Conservation (phyloP, 2,113 vertebrate genomes). For the Channa argus region DNA sequence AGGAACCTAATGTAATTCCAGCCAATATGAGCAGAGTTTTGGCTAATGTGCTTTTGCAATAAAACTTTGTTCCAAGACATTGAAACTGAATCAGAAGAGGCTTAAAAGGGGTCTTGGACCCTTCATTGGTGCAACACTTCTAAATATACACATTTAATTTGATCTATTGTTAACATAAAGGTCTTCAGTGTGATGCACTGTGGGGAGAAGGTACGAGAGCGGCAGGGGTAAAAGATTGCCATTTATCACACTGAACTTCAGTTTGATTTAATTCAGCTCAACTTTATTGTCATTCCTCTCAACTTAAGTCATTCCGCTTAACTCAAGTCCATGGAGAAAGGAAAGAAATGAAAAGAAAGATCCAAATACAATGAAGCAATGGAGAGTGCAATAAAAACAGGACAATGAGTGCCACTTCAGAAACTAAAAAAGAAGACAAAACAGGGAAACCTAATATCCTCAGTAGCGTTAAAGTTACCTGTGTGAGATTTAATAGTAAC, state of each 20-base stretch:
- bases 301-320: constrained; percentile 46
- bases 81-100: constrained; percentile 58
- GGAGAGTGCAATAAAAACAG: constrained; percentile 24
- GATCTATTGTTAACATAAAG: constrained; percentile 58
- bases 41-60: constrained; percentile 66
- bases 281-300: constrained; percentile 63
- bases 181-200: constrained; percentile 25
- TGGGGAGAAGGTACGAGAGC: constrained; percentile 20
- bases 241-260: constrained; percentile 62
- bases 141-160: constrained; percentile 65
- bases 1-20: constrained; percentile 68
- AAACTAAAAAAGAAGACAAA: constrained; percentile 18
- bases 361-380: constrained; percentile 16
- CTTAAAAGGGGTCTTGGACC: constrained; percentile 63
- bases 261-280: constrained; percentile 61
- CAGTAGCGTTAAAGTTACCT: constrained; percentile 2
- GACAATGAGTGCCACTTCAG: not conserved
- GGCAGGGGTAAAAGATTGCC: constrained; percentile 39
- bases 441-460: constrained; percentile 9
- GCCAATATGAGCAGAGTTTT: constrained; percentile 57
- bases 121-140: constrained; percentile 58
- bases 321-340: constrained; percentile 24
- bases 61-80: constrained; percentile 67
- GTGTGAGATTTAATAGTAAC: constrained; percentile 17
- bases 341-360: not conserved